Base-by-base conservation (phyloP, 2,888 invertebrate species). In the Dysmachus trigonus region DNA sequence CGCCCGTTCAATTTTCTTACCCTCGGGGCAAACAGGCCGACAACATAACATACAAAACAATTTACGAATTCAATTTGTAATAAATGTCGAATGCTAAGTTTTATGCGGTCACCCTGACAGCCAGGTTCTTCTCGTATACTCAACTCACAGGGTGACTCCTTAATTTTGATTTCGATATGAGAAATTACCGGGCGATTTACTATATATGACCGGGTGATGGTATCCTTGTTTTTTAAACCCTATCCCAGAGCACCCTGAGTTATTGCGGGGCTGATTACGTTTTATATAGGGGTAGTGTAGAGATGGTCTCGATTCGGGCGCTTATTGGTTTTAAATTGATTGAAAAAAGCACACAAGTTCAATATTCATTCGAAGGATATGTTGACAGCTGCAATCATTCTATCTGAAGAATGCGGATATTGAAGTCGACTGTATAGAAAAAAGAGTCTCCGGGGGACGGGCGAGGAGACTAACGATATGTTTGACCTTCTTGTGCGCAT, bases 1-100 rank as follows among this genome's bases (percentile, higher is more conserved):
- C 38, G 10, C 76, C 35, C 38, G 41, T 33, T 27, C 77, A 22
- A 47, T 77, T 77, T 77, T 41, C 47, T 31, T 77, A 33, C 31
- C 35, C 31, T 27, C 33, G 18, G n/a, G n/a, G n/a, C n/a, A 41
- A 41, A 3, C 2, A 1, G 35, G 31, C 18, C 31, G 8, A 13
- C 47, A 18, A n/a, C 18, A 74, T n/a, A n/a, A n/a, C n/a, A n/a
- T n/a, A 27, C 33, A 30, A 18, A 81, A 15, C 53, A 89, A 90
- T 89, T 89, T 89, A 89, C 88, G 89, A 88, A 89, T 89, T 89
- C 89, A 89, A 89, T 89, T 89, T 89, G 89, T 89, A 89, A 89
- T 89, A 89, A 89, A 88, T 89, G 89, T 89, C 90, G 89, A 89
- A 89, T 89, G 88, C 88, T 89, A 88, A 89, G 88, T 89, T 90